Evolutionary conservation across 2,797 vertebrate species (phyloP).

Genomic region (Passerculus sandwichensis): DNA sequence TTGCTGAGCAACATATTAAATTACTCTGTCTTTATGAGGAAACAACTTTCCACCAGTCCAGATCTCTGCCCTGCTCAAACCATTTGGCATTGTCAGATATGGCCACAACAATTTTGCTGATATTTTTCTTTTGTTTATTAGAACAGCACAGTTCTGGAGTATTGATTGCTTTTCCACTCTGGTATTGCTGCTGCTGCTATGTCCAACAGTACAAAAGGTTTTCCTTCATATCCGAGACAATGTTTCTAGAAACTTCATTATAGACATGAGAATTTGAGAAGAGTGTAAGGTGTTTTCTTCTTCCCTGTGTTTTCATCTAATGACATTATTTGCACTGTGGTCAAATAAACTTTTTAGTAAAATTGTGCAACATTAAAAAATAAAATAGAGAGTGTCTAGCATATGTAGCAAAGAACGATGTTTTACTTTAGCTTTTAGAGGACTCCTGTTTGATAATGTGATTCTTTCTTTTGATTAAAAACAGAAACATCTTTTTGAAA

Average conservation of each 20-base stretch:
- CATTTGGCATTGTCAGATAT: background rate
- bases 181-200: background rate
- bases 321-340: background rate
- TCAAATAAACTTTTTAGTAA: background rate
- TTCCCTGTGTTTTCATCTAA: background rate
- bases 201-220: background rate
- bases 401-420: background rate
- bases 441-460: background rate
- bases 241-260: background rate
- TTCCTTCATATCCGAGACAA: background rate
- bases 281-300: background rate
- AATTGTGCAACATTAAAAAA: background rate
- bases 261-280: accelerated
- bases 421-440: background rate
- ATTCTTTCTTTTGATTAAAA: background rate
- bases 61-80: background rate
- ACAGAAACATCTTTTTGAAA: background rate
- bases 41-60: background rate
- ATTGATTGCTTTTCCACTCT: background rate
- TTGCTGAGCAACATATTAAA: conserved; percentile 29
- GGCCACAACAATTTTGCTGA: background rate
- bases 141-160: background rate
- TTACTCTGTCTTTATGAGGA: background rate
- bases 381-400: accelerated
- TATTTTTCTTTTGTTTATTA: background rate